Evolutionary conservation across 37 sponge, comb jelly and placozoan genomes (phyloP), one percentile per base, ranked within the genome.

Genomic region (Theonella swinhoei): DNA sequence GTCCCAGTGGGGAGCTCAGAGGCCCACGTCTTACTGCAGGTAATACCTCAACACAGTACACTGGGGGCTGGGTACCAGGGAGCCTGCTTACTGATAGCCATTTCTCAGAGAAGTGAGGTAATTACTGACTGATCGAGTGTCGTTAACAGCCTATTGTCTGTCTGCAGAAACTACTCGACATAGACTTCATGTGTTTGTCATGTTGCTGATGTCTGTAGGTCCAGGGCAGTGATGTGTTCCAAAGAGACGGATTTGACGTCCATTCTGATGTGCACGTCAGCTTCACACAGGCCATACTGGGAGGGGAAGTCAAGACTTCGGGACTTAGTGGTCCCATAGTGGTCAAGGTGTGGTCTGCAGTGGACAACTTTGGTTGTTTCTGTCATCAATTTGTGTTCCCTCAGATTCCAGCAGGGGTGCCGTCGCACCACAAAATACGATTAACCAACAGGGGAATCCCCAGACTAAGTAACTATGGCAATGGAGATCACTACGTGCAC

Each of bases 401-500:
- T 17, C 58, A 96, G 96, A 93, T 96, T 63, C 94, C 98, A 29
- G 82, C 89, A 33, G 98, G 96, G 19, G 74, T 94, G 0, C 91
- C 91, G 67, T 93, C 91, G 32, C 95, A 97, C 75, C 96, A 97
- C 75, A 83, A 75, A 42, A 89, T 97, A 26, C 68, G 90, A 62
- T 64, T 97, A 30, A 39, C 91, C 1, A 82, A 80, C 39, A 73
- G 96, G 40, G 98, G 98, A 9, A 90, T 97, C 22, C 91, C 89
- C 29, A 40, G 87, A 67, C 77, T 97, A 26, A 83, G 92, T 68
- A 80, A 91, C 28, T 80, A 79, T 81, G 96, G 98, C 0, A 84
- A 72, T 64, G 98, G 98, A 20, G 93, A 97, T 61, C 98, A 97
- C 75, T 95, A 86, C 43, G 82, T 97, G 1, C 90, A 97, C n/a